Evolutionary conservation across 2,888 invertebrate genomes (phyloP), one percentile per base, ranked within the genome.

Genomic region (Micropterix aruncella): DNA sequence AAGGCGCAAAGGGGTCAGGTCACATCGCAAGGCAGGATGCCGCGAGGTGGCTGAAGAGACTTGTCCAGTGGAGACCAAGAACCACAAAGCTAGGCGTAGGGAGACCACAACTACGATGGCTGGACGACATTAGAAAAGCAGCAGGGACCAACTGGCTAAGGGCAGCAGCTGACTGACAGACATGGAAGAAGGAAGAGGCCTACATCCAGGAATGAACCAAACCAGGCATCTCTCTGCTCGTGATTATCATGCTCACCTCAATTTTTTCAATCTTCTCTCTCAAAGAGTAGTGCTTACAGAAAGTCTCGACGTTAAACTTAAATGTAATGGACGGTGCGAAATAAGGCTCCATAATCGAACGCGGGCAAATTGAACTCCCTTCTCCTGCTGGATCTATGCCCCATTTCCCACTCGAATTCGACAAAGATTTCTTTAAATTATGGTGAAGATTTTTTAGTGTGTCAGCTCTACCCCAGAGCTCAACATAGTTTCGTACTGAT

Each of bases 221-320:
- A 2, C 14, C 9, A 17, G n/a, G 9, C 16, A 40, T 9, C 7
- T 9, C 15, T 37, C 17, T n/a, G 5, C 39, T 18, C 9, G 15
- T 38, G 37, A 17, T 19, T 5, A 39, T 39, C 9, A 16, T 54
- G 53, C 60, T 59, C 57, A 87, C 85, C 74, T 95, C 92, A 55
- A 95, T 88, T 64, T 84, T 88, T 1, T 79, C 69, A 16, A 95
- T 67, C 70, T 94, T 95, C 53, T 92, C 84, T 44, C 71, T 66
- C 60, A 84, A 83, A 1, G 76, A 72, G 50, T 90, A 81, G 62
- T 88, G 88, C 60, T 84, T 90, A 59, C 92, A 90, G 60, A 88
- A 95, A 1, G 89, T 84, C 61, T 94, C 92, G 0, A 95, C 88
- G 47, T 80, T 77, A 5, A 95, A 76, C 70, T 86, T 86, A 58